Base-by-base conservation (phyloP, 2,797 vertebrate genomes). In the Oreortyx pictus region DNA sequence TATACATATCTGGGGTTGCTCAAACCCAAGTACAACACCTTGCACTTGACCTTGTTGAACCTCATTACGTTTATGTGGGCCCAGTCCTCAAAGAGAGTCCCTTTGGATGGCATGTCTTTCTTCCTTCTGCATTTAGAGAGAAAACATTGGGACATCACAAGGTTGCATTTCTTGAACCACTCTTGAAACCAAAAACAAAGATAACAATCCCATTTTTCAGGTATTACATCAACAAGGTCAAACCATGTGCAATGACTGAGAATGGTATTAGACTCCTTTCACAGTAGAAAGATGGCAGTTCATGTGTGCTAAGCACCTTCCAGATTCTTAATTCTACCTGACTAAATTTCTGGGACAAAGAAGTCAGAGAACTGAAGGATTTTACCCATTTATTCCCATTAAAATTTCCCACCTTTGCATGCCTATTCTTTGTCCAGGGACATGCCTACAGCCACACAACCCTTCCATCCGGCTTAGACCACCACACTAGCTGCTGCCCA, bases 141-240 rank as follows among this genome's bases (percentile, higher is more conserved):
- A 89, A 93, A 85, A 77, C 33, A 67, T 8, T 41, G 29, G 22
- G 46, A 77, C 54, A 82, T 90, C 37, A 80, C 16, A 43, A 54
- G 18, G n/a, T 66, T 62, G 46, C 70, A 76, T 17, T 83, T 87
- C 59, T 47, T 60, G 25, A 93, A 19, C 15, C 22, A 25, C 41
- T 59, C 47, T 56, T 3, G 1, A 85, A 80, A 78, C 47, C 2
- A 1, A 87, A 88, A 67, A 20, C 56, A 79, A 76, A 86, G 61
- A 88, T 68, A 52, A 85, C 24, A 87, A 86, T 20, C n/a, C 24
- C 16, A 33, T 78, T 90, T 92, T 92, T 87, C 50, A 90, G 62
- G 71, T 70, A 39, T 18, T 27, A 65, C 29, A 92, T 43, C 20
- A 49, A 83, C 67, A 82, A 76, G 71, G 70, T 86, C 65, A 90